Evolutionary conservation across 53 echinoderm and acorn worm species (phyloP).

Genomic region (Henricia sp.): DNA sequence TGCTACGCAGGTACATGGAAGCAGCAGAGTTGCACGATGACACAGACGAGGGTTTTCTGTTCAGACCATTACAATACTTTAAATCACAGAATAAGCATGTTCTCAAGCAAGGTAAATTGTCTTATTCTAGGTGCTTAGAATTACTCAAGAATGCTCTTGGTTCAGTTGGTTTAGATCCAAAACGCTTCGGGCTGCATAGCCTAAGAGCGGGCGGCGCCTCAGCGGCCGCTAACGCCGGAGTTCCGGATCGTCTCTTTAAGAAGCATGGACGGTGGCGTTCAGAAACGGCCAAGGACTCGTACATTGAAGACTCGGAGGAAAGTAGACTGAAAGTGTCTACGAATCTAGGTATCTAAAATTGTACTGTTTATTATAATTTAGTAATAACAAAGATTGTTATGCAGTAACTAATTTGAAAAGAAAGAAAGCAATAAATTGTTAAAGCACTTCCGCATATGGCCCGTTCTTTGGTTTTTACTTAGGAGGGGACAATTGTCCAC

Average conservation of each 20-base stretch:
- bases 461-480: too few species aligned
- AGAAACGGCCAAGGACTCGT: constrained; percentile 1
- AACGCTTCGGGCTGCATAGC: neutral
- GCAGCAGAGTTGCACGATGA: too few species aligned
- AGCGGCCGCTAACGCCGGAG: neutral
- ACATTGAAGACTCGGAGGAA: neutral
- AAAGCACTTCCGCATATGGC: too few species aligned
- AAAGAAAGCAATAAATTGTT: too few species aligned
- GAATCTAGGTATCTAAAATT: neutral
- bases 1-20: too few species aligned
- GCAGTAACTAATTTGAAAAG: too few species aligned
- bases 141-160: neutral
- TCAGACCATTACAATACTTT: neutral
- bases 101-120: neutral
- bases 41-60: neutral
- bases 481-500: too few species aligned
- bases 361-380: too few species aligned
- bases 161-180: neutral
- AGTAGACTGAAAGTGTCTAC: neutral
- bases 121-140: neutral
- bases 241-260: constrained; percentile 2
- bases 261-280: constrained; percentile 19
- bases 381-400: too few species aligned
- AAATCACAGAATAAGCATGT: neutral
- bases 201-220: constrained; percentile 14